Conservation (phyloP, 2,888 invertebrate species). For the Dynastes grantii region DNA sequence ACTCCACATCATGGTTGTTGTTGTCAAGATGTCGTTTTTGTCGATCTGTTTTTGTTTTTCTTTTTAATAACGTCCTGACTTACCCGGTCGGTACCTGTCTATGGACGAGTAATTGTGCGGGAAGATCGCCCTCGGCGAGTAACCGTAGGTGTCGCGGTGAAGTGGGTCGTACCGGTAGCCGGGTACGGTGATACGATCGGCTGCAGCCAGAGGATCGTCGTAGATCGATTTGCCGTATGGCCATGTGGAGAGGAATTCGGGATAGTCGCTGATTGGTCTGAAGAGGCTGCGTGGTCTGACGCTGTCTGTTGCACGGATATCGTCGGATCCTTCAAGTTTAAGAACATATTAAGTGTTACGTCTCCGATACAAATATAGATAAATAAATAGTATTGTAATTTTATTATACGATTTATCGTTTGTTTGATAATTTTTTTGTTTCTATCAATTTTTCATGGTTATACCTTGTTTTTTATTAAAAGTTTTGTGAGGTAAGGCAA, state of each 20-base stretch:
- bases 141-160: slow-evolving; percentile 91
- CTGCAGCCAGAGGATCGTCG: slow-evolving; percentile 86
- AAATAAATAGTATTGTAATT: too few relatives aligned
- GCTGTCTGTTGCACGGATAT: slow-evolving; percentile 88
- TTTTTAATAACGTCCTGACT: slow-evolving; percentile 70
- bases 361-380: too few relatives aligned
- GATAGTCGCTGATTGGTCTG: slow-evolving; percentile 81
- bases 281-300: slow-evolving; percentile 79
- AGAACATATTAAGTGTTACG: too few relatives aligned
- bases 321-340: slow-evolving; percentile 83
- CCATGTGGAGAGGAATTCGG: slow-evolving; percentile 81
- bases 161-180: slow-evolving; percentile 94
- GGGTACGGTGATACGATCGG: slow-evolving; percentile 88
- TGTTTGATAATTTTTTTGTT: too few relatives aligned
- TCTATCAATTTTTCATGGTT: too few relatives aligned
- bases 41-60: slow-evolving; percentile 12
- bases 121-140: slow-evolving; percentile 90
- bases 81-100: slow-evolving; percentile 89
- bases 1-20: slow-evolving; percentile 43
- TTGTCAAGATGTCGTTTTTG: slow-evolving; percentile 40
- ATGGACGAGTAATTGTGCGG: slow-evolving; percentile 86
- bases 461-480: too few relatives aligned
- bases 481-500: too few relatives aligned
- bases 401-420: too few relatives aligned
- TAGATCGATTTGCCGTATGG: slow-evolving; percentile 89